Base-by-base conservation (phyloP, 2,888 invertebrate species). In the Lasiommata megera region DNA sequence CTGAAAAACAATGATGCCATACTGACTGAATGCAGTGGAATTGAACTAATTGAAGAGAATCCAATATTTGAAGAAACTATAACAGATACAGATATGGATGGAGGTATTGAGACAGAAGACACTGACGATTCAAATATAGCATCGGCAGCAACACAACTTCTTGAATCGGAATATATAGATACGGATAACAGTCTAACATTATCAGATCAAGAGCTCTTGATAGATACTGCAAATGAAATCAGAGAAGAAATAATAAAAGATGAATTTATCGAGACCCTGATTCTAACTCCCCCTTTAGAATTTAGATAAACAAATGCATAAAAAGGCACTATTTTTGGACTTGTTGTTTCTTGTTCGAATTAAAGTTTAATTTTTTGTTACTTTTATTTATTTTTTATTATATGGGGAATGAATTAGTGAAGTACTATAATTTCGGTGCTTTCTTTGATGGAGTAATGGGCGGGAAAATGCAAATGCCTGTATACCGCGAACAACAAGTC, bases 91-190 rank as follows among this genome's bases (percentile, higher is more conserved):
- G 12, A 23, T 23, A 43, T 1, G 11, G 48, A 37, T 14, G 38
- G 14, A 34, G 14, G 9, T 14, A 5, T 23, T 12, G 28, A 11
- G 6, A 6, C 11, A 12, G 12, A 38, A 28, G 7, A 8, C 28
- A 38, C 61, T 43, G 80, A 82, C 63, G 3, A 23, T 5, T 23
- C 23, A 23, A 11, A 34, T 11, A 72, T 80, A 55, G 84, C 84
- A 31, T 81, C 82, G 61, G 86, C 84, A 8, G 54, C 76, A 23
- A 90, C 90, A 12, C 88, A 88, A 77, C 66, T 86, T 5, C 71
- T 89, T 47, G 78, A 77, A 50, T 68, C 70, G 23, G 62, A 50
- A 34, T 60, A 62, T 44, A 67, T 63, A 56, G 56, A 60, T 18
- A 67, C 65, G 47, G 56, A 58, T 9, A 65, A 59, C 52, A 71